Evolutionary conservation across 2,113 vertebrate genomes (phyloP).

Genomic region (Podarcis raffonei): DNA sequence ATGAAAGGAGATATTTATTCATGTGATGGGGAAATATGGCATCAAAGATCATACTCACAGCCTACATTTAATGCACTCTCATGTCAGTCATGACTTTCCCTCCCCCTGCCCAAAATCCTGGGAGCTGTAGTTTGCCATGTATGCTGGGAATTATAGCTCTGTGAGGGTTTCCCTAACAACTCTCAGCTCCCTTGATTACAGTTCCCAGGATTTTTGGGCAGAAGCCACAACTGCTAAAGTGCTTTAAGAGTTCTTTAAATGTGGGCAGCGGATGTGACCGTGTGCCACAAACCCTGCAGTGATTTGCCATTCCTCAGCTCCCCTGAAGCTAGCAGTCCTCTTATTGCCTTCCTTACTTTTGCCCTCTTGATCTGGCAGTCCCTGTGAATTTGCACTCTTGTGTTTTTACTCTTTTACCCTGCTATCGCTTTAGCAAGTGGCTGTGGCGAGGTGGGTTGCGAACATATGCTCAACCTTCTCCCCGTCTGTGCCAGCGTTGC

Average conservation of each 20-base stretch:
- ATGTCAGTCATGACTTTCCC: no score
- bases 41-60: no score
- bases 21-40: no score
- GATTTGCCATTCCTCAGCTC: neutral
- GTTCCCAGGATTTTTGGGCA: no score
- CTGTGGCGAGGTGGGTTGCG: neutral
- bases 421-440: neutral
- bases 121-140: no score
- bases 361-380: neutral
- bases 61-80: no score
- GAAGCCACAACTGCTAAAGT: no score
- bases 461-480: slow-evolving; percentile 52
- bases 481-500: slow-evolving; percentile 59
- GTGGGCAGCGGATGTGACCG: neutral
- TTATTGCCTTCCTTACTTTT: accelerated
- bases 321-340: neutral
- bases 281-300: neutral
- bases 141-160: no score
- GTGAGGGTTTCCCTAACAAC: no score
- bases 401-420: slow-evolving; percentile 10
- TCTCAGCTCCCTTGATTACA: no score
- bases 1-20: no score
- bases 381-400: neutral
- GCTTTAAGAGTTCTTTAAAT: neutral
- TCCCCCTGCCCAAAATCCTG: no score